Percentiles rank a stretch among this genome's conserved stretches.
Conservation (phyloP, 2,888 invertebrate species). For the Drosophila limbata region DNA sequence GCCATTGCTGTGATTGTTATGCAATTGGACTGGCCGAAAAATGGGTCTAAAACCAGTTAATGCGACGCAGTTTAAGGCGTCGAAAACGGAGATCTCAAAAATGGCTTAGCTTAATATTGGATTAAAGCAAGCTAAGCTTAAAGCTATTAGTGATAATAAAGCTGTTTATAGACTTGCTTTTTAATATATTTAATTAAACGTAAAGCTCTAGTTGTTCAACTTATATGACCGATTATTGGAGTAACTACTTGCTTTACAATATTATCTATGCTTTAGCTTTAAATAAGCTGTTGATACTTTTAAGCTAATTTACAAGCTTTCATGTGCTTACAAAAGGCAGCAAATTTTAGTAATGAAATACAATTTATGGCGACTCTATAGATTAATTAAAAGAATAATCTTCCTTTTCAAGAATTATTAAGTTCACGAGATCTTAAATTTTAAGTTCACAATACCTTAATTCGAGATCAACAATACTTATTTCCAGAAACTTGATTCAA, state of each 20-base stretch:
- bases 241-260: too few relatives aligned
- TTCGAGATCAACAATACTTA: too few relatives aligned
- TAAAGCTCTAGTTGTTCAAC: background rate
- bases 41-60: conserved; percentile 26
- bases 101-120: background rate
- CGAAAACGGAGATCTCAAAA: conserved; percentile 5
- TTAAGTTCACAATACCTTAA: too few relatives aligned
- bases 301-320: background rate
- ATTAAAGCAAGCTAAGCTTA: background rate
- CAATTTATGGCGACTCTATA: too few relatives aligned
- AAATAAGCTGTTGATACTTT: background rate
- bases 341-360: too few relatives aligned
- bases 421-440: too few relatives aligned
- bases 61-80: background rate
- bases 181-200: background rate
- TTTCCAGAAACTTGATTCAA: too few relatives aligned
- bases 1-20: conserved; percentile 30
- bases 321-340: background rate
- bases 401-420: too few relatives aligned
- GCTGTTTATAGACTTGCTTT: background rate
- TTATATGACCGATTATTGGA: background rate
- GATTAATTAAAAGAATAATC: too few relatives aligned
- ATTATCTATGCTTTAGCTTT: background rate
- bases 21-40: conserved; percentile 27
- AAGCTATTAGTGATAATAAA: background rate